Percentiles rank a stretch among this genome's conserved stretches.
phyloP scores from a whole-genome alignment of 2,113 vertebrate species.

The Cyphomyrus plagiostoma region DNA sequence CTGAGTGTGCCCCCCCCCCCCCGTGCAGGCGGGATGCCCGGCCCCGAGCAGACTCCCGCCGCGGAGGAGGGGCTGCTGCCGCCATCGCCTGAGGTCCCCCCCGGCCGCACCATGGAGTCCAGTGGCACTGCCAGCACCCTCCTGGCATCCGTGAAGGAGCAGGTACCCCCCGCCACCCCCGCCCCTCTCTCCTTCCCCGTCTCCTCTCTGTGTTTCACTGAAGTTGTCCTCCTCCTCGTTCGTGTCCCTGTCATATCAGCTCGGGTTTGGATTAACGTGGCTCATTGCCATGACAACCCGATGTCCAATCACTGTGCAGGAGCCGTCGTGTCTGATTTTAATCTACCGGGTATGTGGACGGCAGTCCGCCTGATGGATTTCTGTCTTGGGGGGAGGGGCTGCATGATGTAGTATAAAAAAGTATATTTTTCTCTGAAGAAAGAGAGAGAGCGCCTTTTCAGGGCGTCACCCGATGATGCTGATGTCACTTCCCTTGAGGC shows the following conservation, averaged over 20 bases:
- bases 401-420: not conserved
- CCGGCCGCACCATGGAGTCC: not conserved
- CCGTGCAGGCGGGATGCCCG: slow-evolving; percentile 7
- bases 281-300: not conserved
- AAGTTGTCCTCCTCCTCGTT: not conserved
- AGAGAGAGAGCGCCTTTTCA: not conserved
- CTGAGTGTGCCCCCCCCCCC: not conserved
- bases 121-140: not conserved
- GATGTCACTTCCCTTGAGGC: not conserved
- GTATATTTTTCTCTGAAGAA: not conserved
- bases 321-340: not conserved
- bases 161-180: not conserved
- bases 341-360: not conserved
- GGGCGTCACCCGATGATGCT: not conserved
- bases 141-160: slow-evolving; percentile 1
- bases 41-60: not conserved
- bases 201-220: not conserved
- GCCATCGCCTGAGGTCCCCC: not conserved
- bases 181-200: not conserved
- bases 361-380: not conserved
- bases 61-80: slow-evolving; percentile 7
- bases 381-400: not conserved
- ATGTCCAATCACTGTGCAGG: not conserved
- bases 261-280: not conserved
- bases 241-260: not conserved